Base-by-base conservation (phyloP, 2,888 invertebrate species). In the Lithophane ornitopus region DNA sequence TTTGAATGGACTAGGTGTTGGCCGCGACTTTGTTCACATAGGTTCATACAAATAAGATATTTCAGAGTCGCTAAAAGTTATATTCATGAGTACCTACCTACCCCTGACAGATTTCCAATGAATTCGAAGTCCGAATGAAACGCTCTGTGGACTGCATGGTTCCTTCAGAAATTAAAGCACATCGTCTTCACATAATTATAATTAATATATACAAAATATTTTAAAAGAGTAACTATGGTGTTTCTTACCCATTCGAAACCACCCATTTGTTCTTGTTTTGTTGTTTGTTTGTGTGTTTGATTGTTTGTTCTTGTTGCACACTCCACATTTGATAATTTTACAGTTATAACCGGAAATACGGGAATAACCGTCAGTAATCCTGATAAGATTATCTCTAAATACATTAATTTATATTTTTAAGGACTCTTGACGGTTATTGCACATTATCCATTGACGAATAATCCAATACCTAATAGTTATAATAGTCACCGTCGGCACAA, bases 361-460 rank as follows among this genome's bases (percentile, higher is more conserved):
- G 52, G 4, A 28, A 61, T 16, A 44, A 41, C 54, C 6, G 16
- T 14, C 9, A 34, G 34, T 34, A 34, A 26, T n/a, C 26, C 11
- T 52, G 54, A 74, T 74, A 56, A 74, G 34, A 62, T 80, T 49
- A 61, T 41, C 1, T 72, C 26, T 56, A 8, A 46, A 3, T 54
- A 46, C n/a, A 70, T 41, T 34, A 34, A 4, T 4, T 22, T 34
- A 7, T 34, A 22, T 49, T 49, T 26, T 58, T 39, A 12, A 71
- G 49, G 14, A n/a, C 26, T 63, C 3, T 63, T 78, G 6, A 39
- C 52, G 80, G 58, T 65, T 71, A 59, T 19, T 39, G 6, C 3
- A n/a, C 16, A 3, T 3, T 4, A 62, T 54, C 11, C 56, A 63
- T 16, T 41, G 34, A 34, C 34, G 34, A 34, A 34, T 34, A 34